phyloP scores from a whole-genome alignment of 2,113 vertebrate species.

The Morphnarchus princeps region DNA sequence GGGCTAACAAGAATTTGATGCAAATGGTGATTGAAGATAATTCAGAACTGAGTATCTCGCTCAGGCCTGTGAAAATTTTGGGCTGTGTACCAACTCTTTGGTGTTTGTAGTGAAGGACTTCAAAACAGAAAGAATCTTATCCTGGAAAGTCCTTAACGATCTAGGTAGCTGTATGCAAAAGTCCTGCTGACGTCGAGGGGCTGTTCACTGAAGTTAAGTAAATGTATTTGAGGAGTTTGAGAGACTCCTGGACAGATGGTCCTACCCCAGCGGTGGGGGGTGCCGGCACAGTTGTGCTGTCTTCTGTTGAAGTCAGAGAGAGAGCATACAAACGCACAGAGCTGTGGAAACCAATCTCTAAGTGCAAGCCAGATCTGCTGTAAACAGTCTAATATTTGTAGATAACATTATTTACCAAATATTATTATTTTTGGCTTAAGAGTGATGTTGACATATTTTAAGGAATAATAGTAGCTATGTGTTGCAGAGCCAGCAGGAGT shows the following conservation, averaged over 20 bases:
- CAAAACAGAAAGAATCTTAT: fast-evolving
- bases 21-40: background rate
- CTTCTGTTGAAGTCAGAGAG: background rate
- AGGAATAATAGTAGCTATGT: background rate
- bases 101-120: background rate
- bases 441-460: background rate
- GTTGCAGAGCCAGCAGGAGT: background rate
- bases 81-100: background rate
- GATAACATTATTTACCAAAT: background rate
- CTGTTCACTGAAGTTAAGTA: background rate
- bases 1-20: background rate
- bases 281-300: fast-evolving
- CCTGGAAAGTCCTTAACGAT: background rate
- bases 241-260: background rate
- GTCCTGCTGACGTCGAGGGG: fast-evolving
- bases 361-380: background rate
- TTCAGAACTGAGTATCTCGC: background rate
- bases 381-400: background rate
- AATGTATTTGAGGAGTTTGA: background rate
- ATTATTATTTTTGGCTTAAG: background rate
- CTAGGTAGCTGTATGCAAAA: background rate
- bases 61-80: background rate
- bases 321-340: no score
- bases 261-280: no score
- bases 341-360: background rate